Base-by-base conservation (phyloP, 92 coral and sea anemone species). In the Epizoanthus ramosus region DNA sequence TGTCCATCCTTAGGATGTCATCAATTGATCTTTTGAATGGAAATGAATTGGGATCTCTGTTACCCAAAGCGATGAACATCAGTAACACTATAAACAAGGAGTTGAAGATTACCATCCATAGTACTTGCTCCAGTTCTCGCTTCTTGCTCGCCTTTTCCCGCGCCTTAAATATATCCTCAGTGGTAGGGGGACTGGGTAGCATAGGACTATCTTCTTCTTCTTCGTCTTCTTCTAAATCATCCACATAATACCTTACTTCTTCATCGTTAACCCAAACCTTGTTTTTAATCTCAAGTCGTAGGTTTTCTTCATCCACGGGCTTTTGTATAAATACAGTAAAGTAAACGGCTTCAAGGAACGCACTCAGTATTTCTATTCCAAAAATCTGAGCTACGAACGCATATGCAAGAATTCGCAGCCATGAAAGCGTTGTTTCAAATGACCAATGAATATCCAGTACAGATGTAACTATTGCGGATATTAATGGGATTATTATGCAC, bases 191-290 rank as follows among this genome's bases (percentile, higher is more conserved):
- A 54, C 74, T 71, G 76, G 94, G 94, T 66, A 91, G 75, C 28
- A 59, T 52, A 23, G 87, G 76, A 16, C 73, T 58, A 25, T 75
- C 85, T 37, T 81, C 85, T 54, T 88, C 94, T 17, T 60, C 89
- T n/a, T 14, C 16, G 61, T 57, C 13, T 14, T 57, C 64, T 47
- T 47, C 16, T 60, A 86, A 84, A 59, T 85, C 90, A 63, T 91
- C 92, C 1, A 80, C 84, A 52, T 64, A 91, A 61, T 91, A 91
- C 17, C 85, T 82, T 45, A 74, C 75, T 54, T 82, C 82, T 57
- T 85, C 92, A 9, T 91, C 89, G 18, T 85, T 85, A 16, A 80
- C 71, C 92, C 94, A 91, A 23, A 88, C 86, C 60, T 91, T 91
- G 68, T 76, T 72, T 50, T 74, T 75, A 14, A 88, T 89, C 50